Conservation (phyloP, 2,888 invertebrate genomes). For the Machimus atricapillus region DNA sequence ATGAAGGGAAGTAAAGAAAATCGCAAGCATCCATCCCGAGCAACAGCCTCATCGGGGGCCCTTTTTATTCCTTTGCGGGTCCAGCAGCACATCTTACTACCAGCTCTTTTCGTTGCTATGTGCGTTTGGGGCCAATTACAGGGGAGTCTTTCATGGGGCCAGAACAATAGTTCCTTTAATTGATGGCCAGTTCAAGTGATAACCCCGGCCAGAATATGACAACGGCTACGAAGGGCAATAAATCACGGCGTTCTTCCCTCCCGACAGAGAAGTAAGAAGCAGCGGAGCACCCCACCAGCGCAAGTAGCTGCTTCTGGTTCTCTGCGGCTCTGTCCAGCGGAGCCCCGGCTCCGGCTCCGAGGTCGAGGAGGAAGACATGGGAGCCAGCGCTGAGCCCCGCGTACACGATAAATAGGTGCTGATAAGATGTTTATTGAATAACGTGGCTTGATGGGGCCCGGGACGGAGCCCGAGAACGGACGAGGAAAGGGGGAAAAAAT, state of each 20-base stretch:
- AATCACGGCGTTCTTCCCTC: constrained; percentile 17
- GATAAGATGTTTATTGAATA: constrained; percentile 31
- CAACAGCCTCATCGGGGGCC: neutral
- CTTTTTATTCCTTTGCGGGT: neutral
- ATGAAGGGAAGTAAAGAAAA: neutral
- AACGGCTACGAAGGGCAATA: constrained; percentile 4
- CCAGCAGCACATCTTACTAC: neutral
- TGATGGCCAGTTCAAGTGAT: constrained; percentile 25
- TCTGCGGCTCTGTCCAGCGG: neutral
- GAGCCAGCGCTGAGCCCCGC: neutral
- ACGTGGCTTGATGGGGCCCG: neutral
- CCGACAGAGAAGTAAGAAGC: neutral
- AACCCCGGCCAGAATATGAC: constrained; percentile 26
- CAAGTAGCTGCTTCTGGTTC: neutral
- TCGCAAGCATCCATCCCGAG: neutral
- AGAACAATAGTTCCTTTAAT: constrained; percentile 31
- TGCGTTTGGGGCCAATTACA: constrained; percentile 8
- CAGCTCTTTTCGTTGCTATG: neutral
- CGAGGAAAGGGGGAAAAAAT: neutral
- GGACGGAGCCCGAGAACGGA: neutral
- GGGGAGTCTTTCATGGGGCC: constrained; percentile 11
- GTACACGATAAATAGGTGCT: constrained; percentile 28
- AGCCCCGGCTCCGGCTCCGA: neutral
- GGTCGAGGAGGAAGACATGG: neutral
- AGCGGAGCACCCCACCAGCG: neutral